Percentiles rank a stretch among this genome's conserved stretches.
Conservation (phyloP, 2,113 vertebrate species). For the Myotis lucifugus region DNA sequence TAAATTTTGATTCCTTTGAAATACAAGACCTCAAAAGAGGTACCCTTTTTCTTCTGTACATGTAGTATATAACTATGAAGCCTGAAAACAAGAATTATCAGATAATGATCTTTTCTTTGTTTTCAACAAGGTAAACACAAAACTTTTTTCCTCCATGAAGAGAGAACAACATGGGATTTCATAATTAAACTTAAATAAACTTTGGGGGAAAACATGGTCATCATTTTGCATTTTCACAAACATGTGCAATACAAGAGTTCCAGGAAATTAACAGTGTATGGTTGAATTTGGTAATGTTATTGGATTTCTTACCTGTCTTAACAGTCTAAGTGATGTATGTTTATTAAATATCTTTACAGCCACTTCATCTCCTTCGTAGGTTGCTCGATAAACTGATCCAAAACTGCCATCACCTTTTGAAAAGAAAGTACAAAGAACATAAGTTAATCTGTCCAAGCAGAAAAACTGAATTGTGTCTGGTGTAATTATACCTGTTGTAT, state of each 20-base stretch:
- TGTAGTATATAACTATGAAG: background rate
- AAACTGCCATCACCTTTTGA: constrained; percentile 95
- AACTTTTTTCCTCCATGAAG: background rate
- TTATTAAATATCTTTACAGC: constrained; percentile 99
- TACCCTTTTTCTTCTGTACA: background rate
- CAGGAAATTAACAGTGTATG: background rate
- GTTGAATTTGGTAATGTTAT: background rate
- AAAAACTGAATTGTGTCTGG: background rate
- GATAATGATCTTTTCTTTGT: background rate
- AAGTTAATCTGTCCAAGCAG: background rate
- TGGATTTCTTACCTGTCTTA: constrained; percentile 93
- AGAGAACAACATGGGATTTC: background rate
- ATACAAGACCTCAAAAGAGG: background rate
- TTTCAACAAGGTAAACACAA: background rate
- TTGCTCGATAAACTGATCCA: constrained; percentile 95
- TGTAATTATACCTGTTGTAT: background rate
- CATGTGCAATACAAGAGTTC: background rate
- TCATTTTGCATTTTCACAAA: constrained; percentile 10
- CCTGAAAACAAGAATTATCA: background rate
- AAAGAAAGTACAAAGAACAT: constrained; percentile 15
- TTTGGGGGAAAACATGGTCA: background rate
- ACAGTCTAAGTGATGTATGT: constrained; percentile 93
- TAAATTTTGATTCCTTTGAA: background rate
- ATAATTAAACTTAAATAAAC: background rate
- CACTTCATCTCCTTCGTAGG: constrained; percentile 94